Evolutionary conservation across 2,113 vertebrate genomes (phyloP).

Genomic region (Leptodactylus fuscus): DNA sequence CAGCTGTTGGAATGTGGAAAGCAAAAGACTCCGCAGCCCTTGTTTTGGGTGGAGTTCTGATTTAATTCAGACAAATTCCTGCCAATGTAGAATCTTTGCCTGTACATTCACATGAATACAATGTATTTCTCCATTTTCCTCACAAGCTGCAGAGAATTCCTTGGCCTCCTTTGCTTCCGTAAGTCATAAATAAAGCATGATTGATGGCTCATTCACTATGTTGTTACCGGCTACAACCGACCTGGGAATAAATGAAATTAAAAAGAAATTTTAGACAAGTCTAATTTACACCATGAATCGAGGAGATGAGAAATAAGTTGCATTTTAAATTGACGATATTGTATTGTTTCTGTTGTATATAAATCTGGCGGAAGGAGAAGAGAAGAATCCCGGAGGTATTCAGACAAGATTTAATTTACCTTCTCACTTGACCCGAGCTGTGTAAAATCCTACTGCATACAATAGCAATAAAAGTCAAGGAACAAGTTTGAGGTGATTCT

Average conservation of each 20-base stretch:
- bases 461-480: slow-evolving; percentile 49
- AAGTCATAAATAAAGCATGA: slow-evolving; percentile 23
- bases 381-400: slow-evolving; percentile 43
- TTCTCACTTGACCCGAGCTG: slow-evolving; percentile 43
- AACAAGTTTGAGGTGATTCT: slow-evolving; percentile 40
- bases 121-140: no score
- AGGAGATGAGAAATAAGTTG: not conserved
- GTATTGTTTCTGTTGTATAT: slow-evolving; percentile 12
- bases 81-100: no score
- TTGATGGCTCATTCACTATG: not conserved
- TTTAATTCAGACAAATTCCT: no score
- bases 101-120: no score
- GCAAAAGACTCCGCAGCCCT: no score
- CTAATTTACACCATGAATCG: not conserved
- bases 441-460: slow-evolving; percentile 48
- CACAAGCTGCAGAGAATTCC: not conserved
- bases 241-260: slow-evolving; percentile 15
- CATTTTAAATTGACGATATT: not conserved
- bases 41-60: no score
- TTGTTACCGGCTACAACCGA: not conserved
- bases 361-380: not conserved
- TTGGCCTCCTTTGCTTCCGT: not conserved
- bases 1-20: not conserved
- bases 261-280: not conserved
- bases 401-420: slow-evolving; percentile 46